A percentile compares a stretch with the other conserved stretches of the same genome.
phyloP scores from a whole-genome alignment of 2,113 vertebrate genomes.

The Clarias magur region DNA sequence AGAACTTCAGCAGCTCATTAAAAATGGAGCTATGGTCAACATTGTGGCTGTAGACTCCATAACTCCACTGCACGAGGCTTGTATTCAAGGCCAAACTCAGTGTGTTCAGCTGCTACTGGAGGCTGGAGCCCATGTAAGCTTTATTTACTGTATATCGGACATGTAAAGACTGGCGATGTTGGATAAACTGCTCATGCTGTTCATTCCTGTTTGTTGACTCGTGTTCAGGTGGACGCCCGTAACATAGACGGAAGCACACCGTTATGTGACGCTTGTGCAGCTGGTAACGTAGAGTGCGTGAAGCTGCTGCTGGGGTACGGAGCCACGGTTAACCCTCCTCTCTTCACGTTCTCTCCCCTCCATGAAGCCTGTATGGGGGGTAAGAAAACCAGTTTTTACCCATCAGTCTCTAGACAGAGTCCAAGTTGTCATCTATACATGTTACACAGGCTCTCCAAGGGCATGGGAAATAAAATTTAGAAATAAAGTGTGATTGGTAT shows the following conservation, averaged over 20 bases:
- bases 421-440: not conserved
- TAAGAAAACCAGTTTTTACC: slow-evolving; percentile 50
- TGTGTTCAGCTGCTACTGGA: slow-evolving; percentile 71
- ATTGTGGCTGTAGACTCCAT: slow-evolving; percentile 81
- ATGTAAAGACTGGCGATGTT: not conserved
- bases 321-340: slow-evolving; percentile 83
- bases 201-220: not conserved
- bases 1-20: slow-evolving; percentile 80
- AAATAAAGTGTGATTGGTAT: not conserved
- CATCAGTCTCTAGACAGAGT: not conserved
- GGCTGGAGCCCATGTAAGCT: slow-evolving; percentile 79
- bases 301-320: slow-evolving; percentile 81
- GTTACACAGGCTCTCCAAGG: not conserved
- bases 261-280: slow-evolving; percentile 86
- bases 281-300: slow-evolving; percentile 85
- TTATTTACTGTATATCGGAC: not conserved
- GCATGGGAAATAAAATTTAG: not conserved
- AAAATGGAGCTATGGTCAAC: slow-evolving; percentile 83
- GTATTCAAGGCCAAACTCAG: slow-evolving; percentile 62
- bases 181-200: not conserved
- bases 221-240: slow-evolving; percentile 83
- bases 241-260: slow-evolving; percentile 93
- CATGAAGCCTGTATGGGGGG: slow-evolving; percentile 95
- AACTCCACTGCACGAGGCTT: slow-evolving; percentile 73
- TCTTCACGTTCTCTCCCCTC: slow-evolving; percentile 84